A percentile compares a stretch with the other conserved stretches of the same genome.
Conservation (phyloP, 2,888 invertebrate genomes). For the Drosophila anceps region DNA sequence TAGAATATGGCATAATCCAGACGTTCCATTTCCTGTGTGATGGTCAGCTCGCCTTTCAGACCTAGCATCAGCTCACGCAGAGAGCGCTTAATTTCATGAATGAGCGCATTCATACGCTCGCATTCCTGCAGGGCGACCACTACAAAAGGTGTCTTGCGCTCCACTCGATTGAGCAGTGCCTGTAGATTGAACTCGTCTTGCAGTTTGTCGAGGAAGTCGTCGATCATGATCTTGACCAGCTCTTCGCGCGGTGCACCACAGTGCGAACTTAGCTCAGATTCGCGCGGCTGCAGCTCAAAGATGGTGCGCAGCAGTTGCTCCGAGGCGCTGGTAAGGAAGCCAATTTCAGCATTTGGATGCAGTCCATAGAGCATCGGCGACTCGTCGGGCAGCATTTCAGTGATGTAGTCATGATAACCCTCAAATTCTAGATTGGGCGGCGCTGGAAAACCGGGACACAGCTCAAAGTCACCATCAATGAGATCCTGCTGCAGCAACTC, state of each 20-base stretch:
- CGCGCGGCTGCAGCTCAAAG: constrained; percentile 96
- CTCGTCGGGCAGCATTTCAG: constrained; percentile 94
- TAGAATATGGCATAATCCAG: constrained; percentile 94
- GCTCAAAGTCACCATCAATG: constrained; percentile 93
- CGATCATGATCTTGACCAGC: constrained; percentile 90
- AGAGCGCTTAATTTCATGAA: constrained; percentile 92
- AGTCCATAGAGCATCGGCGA: constrained; percentile 96
- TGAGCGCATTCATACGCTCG: constrained; percentile 96
- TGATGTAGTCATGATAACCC: constrained; percentile 95
- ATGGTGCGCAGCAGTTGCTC: constrained; percentile 93
- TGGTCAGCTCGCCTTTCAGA: constrained; percentile 96
- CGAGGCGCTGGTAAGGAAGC: constrained; percentile 94
- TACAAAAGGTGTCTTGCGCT: constrained; percentile 96
- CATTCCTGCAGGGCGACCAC: constrained; percentile 97
- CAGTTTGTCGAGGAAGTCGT: constrained; percentile 95
- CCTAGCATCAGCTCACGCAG: constrained; percentile 95
- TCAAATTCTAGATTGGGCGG: constrained; percentile 95
- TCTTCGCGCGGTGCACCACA: constrained; percentile 92
- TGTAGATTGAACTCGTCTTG: constrained; percentile 95
- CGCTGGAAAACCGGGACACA: constrained; percentile 94
- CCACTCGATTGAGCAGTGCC: constrained; percentile 94
- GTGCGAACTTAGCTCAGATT: constrained; percentile 86
- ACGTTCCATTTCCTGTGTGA: constrained; percentile 97
- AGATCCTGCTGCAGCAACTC: constrained; percentile 95
- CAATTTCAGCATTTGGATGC: constrained; percentile 98